Percentiles rank a stretch among this genome's conserved stretches.
These are phyloP conservation scores for Ormyrus nitidulus DNA, from an alignment of 2,888 invertebrate genomes.

Conservation along the genomic window DNA sequence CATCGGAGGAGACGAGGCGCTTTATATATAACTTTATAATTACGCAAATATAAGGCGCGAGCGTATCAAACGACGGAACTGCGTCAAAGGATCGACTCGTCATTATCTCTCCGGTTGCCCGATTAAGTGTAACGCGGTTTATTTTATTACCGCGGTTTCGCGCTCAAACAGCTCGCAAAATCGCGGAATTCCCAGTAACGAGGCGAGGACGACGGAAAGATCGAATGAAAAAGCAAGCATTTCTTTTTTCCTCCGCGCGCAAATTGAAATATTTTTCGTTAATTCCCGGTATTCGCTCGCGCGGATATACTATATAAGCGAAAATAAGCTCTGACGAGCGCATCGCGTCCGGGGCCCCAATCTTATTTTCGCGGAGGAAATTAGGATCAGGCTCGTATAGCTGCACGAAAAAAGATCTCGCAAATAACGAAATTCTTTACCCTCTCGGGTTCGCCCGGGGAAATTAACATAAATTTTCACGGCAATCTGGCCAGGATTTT, in stretches of 20 bases:
- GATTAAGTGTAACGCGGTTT: constrained; percentile 1
- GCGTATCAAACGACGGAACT: background rate
- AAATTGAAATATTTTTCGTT: background rate
- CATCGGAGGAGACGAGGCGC: background rate
- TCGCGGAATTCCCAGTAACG: background rate
- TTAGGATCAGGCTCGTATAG: background rate
- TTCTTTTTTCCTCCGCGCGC: background rate
- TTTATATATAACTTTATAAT: constrained; percentile 3
- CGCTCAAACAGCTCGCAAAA: background rate
- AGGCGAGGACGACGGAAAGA: too few species aligned
- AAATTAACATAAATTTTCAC: constrained; percentile 57
- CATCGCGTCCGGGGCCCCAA: constrained; percentile 12
- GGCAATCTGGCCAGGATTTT: constrained; percentile 52
- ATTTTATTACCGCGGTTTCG: background rate
- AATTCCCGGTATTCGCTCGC: background rate
- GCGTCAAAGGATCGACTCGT: background rate
- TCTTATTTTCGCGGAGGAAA: constrained; percentile 26
- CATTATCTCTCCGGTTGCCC: too few species aligned
- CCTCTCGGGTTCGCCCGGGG: constrained; percentile 16
- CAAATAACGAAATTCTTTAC: constrained; percentile 23
- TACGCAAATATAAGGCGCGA: background rate
- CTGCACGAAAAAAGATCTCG: background rate
- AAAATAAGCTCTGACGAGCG: constrained; percentile 19
- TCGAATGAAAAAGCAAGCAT: too few species aligned
- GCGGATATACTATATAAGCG: too few species aligned